phyloP scores from a whole-genome alignment of 2,113 vertebrate genomes.

The Taurulus bubalis region DNA sequence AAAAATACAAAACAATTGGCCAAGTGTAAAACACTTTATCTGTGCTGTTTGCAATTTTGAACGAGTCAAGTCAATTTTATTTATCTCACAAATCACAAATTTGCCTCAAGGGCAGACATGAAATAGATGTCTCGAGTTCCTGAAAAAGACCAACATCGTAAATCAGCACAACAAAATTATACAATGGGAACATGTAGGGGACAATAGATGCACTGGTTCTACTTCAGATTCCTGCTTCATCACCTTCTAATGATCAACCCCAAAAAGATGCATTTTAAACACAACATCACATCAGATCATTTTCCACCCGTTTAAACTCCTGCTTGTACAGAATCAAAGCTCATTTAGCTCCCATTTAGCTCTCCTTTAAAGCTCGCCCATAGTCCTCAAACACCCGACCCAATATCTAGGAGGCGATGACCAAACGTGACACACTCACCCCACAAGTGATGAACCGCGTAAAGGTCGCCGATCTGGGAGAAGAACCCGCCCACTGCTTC shows the following conservation, averaged over 20 bases:
- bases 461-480: conserved; percentile 95
- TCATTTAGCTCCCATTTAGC: not conserved
- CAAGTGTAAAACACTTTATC: not conserved
- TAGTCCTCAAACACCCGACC: not conserved
- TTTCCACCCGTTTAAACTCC: not conserved
- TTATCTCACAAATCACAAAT: not conserved
- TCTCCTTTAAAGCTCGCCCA: not conserved
- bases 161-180: not conserved
- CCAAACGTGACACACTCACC: conserved; percentile 81
- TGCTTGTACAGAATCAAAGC: not conserved
- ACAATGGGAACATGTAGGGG: not conserved
- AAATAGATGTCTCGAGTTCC: not conserved
- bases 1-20: not conserved
- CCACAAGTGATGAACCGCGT: conserved; percentile 97
- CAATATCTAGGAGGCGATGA: not conserved
- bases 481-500: conserved; percentile 97
- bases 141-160: not conserved
- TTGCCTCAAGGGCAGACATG: not conserved
- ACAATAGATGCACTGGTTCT: not conserved
- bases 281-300: not conserved
- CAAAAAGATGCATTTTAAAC: not conserved
- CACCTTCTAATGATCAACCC: not conserved
- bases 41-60: not conserved
- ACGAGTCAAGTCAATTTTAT: not conserved
- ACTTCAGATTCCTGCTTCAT: not conserved